A percentile compares a stretch with the other conserved stretches of the same genome.
phyloP scores from a whole-genome alignment of 1,140 invertebrate genomes.

The Drosophila sulfurigaster region DNA sequence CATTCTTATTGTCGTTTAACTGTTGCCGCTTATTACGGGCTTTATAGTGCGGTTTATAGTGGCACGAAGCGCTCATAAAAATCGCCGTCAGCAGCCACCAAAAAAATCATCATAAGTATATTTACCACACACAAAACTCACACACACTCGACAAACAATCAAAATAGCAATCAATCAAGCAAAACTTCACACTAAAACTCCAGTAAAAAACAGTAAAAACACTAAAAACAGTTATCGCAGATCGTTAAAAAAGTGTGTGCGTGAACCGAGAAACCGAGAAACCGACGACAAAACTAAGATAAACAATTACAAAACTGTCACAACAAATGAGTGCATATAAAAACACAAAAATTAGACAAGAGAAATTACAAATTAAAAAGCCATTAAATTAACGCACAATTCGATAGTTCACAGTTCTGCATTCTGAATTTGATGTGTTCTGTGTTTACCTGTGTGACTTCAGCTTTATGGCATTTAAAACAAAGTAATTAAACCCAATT shows the following conservation, averaged over 20 bases:
- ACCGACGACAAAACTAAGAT: constrained; percentile 39
- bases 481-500: constrained; percentile 79
- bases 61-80: constrained; percentile 49
- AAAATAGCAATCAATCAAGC: constrained; percentile 45
- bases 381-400: constrained; percentile 74
- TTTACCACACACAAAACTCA: constrained; percentile 22
- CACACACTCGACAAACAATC: constrained; percentile 17
- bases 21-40: constrained; percentile 67
- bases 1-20: constrained; percentile 83
- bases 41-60: constrained; percentile 69
- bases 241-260: constrained; percentile 29
- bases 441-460: constrained; percentile 29
- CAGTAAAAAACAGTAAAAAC: constrained; percentile 26
- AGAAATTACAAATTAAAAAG: constrained; percentile 73
- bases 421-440: neutral
- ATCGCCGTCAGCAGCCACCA: constrained; percentile 29
- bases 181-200: constrained; percentile 27
- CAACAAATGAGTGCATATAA: constrained; percentile 58
- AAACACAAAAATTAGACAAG: neutral
- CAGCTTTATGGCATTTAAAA: constrained; percentile 75
- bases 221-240: constrained; percentile 16
- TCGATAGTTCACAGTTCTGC: constrained; percentile 30
- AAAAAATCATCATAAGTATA: constrained; percentile 44
- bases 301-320: constrained; percentile 43
- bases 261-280: constrained; percentile 44